Percentiles rank a stretch among this genome's conserved stretches.
Evolutionary conservation across 2,797 vertebrate genomes (phyloP).

Genomic region (Phalanger gymnotis): DNA sequence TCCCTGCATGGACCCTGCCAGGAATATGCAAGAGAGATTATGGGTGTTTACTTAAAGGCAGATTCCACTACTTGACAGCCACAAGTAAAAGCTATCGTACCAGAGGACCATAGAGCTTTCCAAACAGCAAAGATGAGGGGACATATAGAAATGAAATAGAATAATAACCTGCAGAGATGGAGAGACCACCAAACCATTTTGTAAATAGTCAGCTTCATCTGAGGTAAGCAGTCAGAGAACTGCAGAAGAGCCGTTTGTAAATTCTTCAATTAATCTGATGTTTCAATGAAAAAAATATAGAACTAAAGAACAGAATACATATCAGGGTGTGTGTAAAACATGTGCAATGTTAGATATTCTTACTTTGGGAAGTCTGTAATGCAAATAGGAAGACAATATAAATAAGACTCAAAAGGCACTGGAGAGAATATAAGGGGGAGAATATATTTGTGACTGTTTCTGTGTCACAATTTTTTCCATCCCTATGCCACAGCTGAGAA

Average conservation of each 20-base stretch:
- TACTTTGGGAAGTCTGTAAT: not conserved
- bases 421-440: not conserved
- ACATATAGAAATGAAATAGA: slow-evolving; percentile 60
- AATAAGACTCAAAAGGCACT: not conserved
- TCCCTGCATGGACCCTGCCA: slow-evolving; percentile 36
- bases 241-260: slow-evolving; percentile 7
- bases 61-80: not conserved
- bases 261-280: not conserved
- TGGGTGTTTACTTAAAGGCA: slow-evolving; percentile 9
- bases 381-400: not conserved
- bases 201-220: slow-evolving; percentile 10
- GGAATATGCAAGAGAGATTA: not conserved
- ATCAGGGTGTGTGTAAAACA: not conserved
- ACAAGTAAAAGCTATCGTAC: slow-evolving; percentile 41
- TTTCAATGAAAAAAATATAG: slow-evolving; percentile 12
- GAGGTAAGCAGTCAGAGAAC: slow-evolving; percentile 5
- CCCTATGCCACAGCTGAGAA: not conserved
- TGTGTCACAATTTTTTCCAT: not conserved
- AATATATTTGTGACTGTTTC: not conserved
- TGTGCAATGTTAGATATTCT: not conserved
- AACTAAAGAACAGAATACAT: not conserved
- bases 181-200: slow-evolving; percentile 33
- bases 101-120: slow-evolving; percentile 56
- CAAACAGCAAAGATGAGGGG: slow-evolving; percentile 3
- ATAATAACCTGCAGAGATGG: slow-evolving; percentile 31